Evolutionary conservation across 1,140 invertebrate genomes (phyloP).

Genomic region (Heterodera carotae): DNA sequence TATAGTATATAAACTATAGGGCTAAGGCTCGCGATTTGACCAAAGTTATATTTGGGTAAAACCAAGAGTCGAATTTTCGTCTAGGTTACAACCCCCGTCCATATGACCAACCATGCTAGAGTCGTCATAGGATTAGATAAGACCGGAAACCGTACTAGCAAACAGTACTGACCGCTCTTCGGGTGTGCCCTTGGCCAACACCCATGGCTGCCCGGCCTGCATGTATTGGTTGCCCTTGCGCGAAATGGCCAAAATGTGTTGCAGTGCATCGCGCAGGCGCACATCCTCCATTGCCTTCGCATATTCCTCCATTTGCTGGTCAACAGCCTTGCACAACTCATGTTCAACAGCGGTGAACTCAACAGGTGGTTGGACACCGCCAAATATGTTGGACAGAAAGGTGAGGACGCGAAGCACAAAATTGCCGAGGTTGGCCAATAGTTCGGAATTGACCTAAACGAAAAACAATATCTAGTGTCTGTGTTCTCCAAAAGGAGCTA

Average conservation of each 20-base stretch:
- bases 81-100: no score
- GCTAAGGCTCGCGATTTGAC: no score
- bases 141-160: no score
- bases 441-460: constrained; percentile 86
- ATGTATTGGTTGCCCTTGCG: constrained; percentile 93
- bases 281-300: constrained; percentile 78
- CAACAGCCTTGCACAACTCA: constrained; percentile 78
- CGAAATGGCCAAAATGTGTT: constrained; percentile 82
- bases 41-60: no score
- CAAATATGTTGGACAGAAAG: constrained; percentile 85
- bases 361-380: constrained; percentile 77
- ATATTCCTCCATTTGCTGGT: constrained; percentile 80
- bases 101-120: no score
- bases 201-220: constrained; percentile 91
- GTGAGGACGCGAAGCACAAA: constrained; percentile 86
- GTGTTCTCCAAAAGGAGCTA: no score
- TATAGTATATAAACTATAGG: no score
- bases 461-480: constrained; percentile 82
- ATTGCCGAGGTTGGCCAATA: constrained; percentile 96
- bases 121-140: no score
- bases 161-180: constrained; percentile 58
- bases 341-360: constrained; percentile 74
- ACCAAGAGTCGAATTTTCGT: no score
- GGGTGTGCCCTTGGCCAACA: constrained; percentile 78
- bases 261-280: constrained; percentile 80